Evolutionary conservation across 2,113 vertebrate species (phyloP), one percentile per base, ranked within the genome.

Genomic region (Tachuris rubrigastra): DNA sequence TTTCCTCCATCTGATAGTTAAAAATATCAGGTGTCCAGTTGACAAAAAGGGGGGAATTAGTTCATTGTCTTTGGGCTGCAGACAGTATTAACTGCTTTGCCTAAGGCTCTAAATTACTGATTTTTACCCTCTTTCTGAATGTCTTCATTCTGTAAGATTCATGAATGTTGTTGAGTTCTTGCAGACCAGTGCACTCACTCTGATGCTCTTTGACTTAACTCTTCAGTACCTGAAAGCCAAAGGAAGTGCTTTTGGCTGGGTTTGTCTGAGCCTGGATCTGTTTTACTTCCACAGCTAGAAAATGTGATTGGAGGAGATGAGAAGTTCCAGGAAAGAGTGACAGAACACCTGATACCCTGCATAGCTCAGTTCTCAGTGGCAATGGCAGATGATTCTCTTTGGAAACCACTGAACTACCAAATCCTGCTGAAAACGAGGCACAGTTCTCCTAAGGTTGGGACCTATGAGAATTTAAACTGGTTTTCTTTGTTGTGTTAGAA

Each of bases 361-460:
- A 91, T 99, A 30, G 98, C 98, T 37, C 99, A 99, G 97, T 99
- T 99, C 94, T 96, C 98, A 5, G 98, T 99, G 60, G 98, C 99
- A 39, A 93, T 99, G 98, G 98, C 98, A 5, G 99, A 99, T 15
- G 99, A 99, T 93, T 97, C 98, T 3, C 98, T 98, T 49, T 99
- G 99, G 99, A 99, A 99, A 87, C 98, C 98, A 8, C 98, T 99
- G 17, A 99, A 99, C 97, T 99, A 99, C 95, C 99, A 99, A 93
- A 97, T 99, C 91, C 98, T 99, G 31, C 97, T 99, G 37, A 99
- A 99, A 98, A 99, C 98, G 17, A 97, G 99, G 58, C 98, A 99
- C 96, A 44, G 63, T 3, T 98, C 98, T 15, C 63, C 99, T 65
- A 98, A 99, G 99, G 99, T 99, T 90, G 62, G 97, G 58, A 62